phyloP scores from a whole-genome alignment of 2,797 vertebrate genomes.

The Thalassophryne amazonica region DNA sequence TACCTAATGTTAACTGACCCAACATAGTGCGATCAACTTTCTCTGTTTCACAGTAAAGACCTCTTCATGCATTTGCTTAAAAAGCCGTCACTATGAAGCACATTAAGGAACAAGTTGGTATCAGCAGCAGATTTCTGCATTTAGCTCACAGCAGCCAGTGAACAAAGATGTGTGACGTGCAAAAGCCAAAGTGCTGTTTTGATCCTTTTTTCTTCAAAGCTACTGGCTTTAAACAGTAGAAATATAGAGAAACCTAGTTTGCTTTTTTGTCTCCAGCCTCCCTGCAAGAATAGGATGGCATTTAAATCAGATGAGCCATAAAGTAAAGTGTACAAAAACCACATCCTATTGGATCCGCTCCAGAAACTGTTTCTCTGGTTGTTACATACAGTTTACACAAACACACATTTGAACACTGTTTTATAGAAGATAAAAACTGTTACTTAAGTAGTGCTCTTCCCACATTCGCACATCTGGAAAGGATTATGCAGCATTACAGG shows the following conservation, averaged over 20 bases:
- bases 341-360: too few species aligned
- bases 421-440: conserved; percentile 39
- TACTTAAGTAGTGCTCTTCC: conserved; percentile 49
- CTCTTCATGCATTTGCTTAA: too few species aligned
- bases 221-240: neutral
- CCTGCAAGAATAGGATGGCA: neutral
- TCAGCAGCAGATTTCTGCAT: too few species aligned
- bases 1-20: too few species aligned
- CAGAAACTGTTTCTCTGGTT: too few species aligned
- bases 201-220: neutral
- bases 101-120: too few species aligned
- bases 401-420: conserved; percentile 3
- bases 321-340: neutral
- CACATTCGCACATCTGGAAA: conserved; percentile 68
- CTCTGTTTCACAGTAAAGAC: too few species aligned
- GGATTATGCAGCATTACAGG: conserved; percentile 57
- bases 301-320: conserved; percentile 15
- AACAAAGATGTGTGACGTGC: neutral
- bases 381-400: conserved; percentile 12
- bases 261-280: neutral
- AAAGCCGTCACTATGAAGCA: too few species aligned
- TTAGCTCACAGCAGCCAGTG: too few species aligned
- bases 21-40: too few species aligned
- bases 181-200: neutral
- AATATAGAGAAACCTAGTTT: neutral